phyloP scores from a whole-genome alignment of 2,888 invertebrate genomes.

The Hedychridium roseum region DNA sequence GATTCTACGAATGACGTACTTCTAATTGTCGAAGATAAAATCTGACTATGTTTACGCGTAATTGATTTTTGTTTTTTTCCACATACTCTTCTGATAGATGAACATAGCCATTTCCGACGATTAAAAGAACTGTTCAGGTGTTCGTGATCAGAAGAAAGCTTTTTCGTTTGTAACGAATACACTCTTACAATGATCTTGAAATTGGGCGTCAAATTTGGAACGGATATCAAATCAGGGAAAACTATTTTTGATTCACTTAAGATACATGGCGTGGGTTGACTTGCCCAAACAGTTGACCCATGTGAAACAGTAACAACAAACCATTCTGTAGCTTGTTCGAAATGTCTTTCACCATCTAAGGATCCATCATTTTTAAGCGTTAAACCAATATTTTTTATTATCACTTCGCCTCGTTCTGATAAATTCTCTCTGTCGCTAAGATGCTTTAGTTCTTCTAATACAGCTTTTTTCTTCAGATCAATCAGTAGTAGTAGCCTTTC shows the following conservation, averaged over 20 bases:
- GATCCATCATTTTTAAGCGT: conserved; percentile 33
- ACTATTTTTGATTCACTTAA: conserved; percentile 31
- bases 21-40: conserved; percentile 28
- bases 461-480: conserved; percentile 33
- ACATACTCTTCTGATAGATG: conserved; percentile 46
- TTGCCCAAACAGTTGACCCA: conserved; percentile 50
- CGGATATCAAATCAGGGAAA: conserved; percentile 46
- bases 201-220: conserved; percentile 55
- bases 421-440: not conserved
- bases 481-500: conserved; percentile 65
- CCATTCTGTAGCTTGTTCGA: conserved; percentile 48
- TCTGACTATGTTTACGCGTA: conserved; percentile 26
- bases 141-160: conserved; percentile 51
- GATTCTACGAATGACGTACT: conserved; percentile 44
- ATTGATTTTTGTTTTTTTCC: conserved; percentile 26
- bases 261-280: conserved; percentile 41
- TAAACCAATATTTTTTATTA: conserved; percentile 36
- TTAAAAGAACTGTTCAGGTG: conserved; percentile 54
- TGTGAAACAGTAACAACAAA: conserved; percentile 55
- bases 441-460: conserved; percentile 38
- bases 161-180: conserved; percentile 64
- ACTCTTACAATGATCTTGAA: conserved; percentile 64
- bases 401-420: conserved; percentile 34
- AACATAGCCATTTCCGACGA: conserved; percentile 42
- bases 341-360: conserved; percentile 25